Evolutionary conservation across 2,113 vertebrate genomes (phyloP), one percentile per base, ranked within the genome.

Genomic region (Prinia subflava): DNA sequence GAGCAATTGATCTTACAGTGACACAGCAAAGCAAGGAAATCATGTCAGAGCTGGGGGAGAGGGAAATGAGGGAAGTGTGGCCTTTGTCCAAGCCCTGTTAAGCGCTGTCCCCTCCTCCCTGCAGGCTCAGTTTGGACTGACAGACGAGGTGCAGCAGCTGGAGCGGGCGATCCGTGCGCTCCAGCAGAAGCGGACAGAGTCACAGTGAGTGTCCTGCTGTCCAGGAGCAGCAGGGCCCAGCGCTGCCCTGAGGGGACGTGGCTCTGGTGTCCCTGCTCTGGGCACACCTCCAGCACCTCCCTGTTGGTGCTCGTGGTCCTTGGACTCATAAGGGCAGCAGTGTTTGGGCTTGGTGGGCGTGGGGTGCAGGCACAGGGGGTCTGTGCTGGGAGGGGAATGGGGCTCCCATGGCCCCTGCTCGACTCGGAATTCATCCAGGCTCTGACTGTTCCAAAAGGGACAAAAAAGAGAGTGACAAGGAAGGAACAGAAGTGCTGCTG

Each of bases 101-200:
- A 67, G 14, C 12, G 27, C 42, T 70, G 42, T 81, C 30, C 70
- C 28, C 42, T 89, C 76, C 41, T 52, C 50, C 85, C 69, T 22
- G 2, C 95, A 99, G 99, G 98, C 98, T 24, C 99, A 99, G 96
- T 97, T 95, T 0, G 98, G 99, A 50, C 98, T 99, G 15, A 98
- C 98, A 1, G 96, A 97, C 6, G 99, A 99, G 94, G 98, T 98
- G 35, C 98, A 98, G 50, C 98, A 99, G 96, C 96, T 99, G 89
- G 98, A 99, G 69, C 96, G 97, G 25, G 98, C 96, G 1, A 98
- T 99, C 49, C 37, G 79, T 13, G 94, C 94, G 5, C 97, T 99
- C 87, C 98, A 95, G 77, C 97, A 98, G 97, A 99, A 99, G 92
- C 95, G 99, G 31, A 97, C 97, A 1, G 97, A 99, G 69, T 97